These are phyloP conservation scores for Ceratosolen solmsi DNA, from an alignment of 1,140 invertebrate genomes.

Conservation along the genomic window DNA sequence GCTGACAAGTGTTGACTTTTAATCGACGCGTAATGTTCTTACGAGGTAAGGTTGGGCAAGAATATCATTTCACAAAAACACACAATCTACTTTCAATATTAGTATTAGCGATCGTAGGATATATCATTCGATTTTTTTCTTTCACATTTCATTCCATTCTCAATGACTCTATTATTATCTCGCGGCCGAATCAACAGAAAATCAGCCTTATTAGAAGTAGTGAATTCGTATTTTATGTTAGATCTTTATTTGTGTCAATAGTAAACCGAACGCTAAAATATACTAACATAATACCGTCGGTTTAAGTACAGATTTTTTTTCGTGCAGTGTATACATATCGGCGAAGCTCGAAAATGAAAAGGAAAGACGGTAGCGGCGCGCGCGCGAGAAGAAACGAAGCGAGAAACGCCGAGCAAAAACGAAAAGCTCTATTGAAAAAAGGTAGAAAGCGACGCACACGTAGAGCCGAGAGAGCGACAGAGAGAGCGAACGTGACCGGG, in stretches of 20 bases:
- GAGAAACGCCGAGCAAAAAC: constrained; percentile 8
- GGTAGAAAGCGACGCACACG: constrained; percentile 2
- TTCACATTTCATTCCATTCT: no score
- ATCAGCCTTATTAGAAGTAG: neutral
- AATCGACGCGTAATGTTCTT: no score
- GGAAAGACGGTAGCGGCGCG: neutral
- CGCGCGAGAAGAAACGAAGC: neutral
- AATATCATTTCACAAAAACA: no score
- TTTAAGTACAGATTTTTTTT: neutral
- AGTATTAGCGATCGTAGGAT: no score
- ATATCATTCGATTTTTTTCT: no score
- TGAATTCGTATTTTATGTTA: neutral
- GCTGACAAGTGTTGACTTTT: no score
- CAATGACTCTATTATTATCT: neutral
- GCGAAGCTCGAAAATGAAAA: neutral
- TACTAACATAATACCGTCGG: neutral
- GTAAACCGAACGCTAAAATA: neutral
- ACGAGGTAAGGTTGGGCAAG: no score
- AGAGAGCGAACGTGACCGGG: neutral
- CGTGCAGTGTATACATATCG: no score
- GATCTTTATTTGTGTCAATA: neutral
- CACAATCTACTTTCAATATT: no score
- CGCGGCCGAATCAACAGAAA: neutral
- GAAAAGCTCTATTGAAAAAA: constrained; percentile 19
- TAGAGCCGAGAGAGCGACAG: neutral